A percentile compares a stretch with the other conserved stretches of the same genome.
Evolutionary conservation across 2,113 vertebrate genomes (phyloP).

Genomic region (Calidris pugnax): DNA sequence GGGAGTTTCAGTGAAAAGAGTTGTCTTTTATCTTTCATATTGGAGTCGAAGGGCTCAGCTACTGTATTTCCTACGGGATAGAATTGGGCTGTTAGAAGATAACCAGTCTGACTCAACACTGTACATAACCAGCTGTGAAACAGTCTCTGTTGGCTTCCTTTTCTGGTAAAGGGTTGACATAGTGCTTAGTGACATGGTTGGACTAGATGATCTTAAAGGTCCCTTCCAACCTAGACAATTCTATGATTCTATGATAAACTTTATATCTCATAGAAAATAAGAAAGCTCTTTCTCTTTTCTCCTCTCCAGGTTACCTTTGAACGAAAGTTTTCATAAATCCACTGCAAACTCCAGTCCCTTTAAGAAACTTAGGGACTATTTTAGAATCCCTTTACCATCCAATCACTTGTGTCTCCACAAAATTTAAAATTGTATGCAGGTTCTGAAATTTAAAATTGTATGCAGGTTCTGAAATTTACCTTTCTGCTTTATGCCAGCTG

Average conservation of each 20-base stretch:
- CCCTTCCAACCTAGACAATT: too few species aligned
- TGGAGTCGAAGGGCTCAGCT: too few species aligned
- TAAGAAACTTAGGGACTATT: neutral
- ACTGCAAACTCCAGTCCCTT: neutral
- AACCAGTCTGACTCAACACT: too few species aligned
- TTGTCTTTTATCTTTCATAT: too few species aligned
- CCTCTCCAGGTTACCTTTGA: neutral
- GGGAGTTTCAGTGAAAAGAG: too few species aligned
- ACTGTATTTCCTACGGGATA: too few species aligned
- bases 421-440: neutral
- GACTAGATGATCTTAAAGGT: too few species aligned
- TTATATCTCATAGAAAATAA: neutral
- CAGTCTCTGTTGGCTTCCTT: too few species aligned
- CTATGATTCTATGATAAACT: neutral
- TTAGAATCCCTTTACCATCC: neutral
- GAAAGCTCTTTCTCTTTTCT: neutral
- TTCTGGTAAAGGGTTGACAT: too few species aligned
- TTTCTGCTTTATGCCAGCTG: neutral
- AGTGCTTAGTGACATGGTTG: too few species aligned
- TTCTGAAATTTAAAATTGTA: neutral
- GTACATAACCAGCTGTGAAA: too few species aligned
- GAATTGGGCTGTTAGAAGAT: too few species aligned
- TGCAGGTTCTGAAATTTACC: neutral
- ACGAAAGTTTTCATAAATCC: neutral
- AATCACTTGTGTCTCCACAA: neutral